Evolutionary conservation across 2,888 invertebrate species (phyloP), one percentile per base, ranked within the genome.

Genomic region (Drosophila stalkeri): DNA sequence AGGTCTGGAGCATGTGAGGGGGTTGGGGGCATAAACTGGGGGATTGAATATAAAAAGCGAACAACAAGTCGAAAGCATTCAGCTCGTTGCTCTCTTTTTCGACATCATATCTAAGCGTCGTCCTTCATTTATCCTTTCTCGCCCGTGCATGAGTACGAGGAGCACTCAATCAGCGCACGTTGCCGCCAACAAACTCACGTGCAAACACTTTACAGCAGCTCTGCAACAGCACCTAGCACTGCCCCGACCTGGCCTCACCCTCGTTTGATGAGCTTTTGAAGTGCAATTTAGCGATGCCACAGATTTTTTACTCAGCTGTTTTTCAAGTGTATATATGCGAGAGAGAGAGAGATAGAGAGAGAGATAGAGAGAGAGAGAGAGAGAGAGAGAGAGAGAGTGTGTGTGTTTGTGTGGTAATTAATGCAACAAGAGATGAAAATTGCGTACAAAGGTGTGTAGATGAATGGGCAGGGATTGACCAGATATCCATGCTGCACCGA

Each of bases 121-220:
- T 89, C 85, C 85, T 85, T 85, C 90, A 89, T 85, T 85, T 85
- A 89, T 85, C 90, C 90, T 85, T 89, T 79, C 51, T 51, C 60
- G 62, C 65, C 68, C 51, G 62, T 78, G 66, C 61, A 61, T 66
- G 67, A 52, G 66, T 67, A 63, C 60, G 66, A 75, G 72, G 44
- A 78, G 86, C 76, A 89, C 90, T 88, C 90, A 90, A 90, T 90
- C 89, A 89, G 85, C 86, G 77, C 89, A 86, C 83, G 83, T 88
- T 80, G 85, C 81, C 83, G 86, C 79, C 90, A 76, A 85, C 75
- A 78, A 79, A 77, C 90, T 90, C 86, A 86, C 86, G 86, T 86
- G 86, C 90, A 83, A 88, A 86, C 90, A 90, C 89, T 90, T 89
- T 90, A 81, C 89, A 65, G 57, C 65, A 47, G 47, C 41, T 31